Evolutionary conservation across 2,888 invertebrate species (phyloP), one percentile per base, ranked within the genome.

Genomic region (Polylopha cassiicola): DNA sequence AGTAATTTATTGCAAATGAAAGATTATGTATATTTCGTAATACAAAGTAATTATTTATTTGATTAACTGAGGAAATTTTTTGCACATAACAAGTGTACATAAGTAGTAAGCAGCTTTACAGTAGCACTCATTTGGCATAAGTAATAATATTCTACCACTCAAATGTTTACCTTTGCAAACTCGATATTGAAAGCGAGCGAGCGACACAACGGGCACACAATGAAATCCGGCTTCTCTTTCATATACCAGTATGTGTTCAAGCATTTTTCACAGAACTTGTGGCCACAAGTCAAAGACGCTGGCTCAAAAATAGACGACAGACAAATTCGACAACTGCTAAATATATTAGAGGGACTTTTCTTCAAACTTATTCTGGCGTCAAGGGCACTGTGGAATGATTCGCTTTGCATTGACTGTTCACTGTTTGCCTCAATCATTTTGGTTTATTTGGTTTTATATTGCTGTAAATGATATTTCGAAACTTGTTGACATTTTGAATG

Each of bases 131-230:
- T n/a, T n/a, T n/a, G n/a, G n/a, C n/a, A n/a, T n/a, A n/a, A n/a
- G n/a, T n/a, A n/a, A n/a, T n/a, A 30, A 38, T 8, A 7, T 21
- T 22, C 9, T 7, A 18, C 3, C 8, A 28, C 3, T 22, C 1
- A 18, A 18, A 39, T 23, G 4, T 15, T 34, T 46, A 72, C 73
- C 61, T 64, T 52, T 7, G 46, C 53, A 87, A 90, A 56, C 22
- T 58, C 39, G 4, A 69, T 56, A 18, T 61, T 57, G 28, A 58
- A 65, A 6, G 64, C 64, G 24, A 51, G 50, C 10, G 57, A 52
- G 4, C 78, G 63, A 37, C 78, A 78, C 31, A 78, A 53, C 2
- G 78, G 78, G 34, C 78, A 78, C 4, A 68, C 58, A n/a, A 72
- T 65, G 14, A 51, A 62, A 13, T 61, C 61, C 0, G 68, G 67